phyloP scores from a whole-genome alignment of 2,797 vertebrate species.

The Nannoperca australis region DNA sequence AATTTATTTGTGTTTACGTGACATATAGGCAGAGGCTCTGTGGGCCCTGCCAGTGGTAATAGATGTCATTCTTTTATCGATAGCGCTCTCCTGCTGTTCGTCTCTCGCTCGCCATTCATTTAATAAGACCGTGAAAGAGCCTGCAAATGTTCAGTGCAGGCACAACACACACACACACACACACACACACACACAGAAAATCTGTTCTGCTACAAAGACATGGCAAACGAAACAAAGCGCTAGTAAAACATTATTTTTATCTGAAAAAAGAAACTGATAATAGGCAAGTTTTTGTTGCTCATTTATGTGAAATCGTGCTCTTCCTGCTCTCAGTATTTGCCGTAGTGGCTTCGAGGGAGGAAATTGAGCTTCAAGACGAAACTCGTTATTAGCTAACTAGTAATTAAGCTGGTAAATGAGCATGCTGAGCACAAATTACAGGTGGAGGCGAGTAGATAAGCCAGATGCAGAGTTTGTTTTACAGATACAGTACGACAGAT shows the following conservation, averaged over 20 bases:
- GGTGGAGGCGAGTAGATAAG: conserved; percentile 33
- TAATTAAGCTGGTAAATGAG: conserved; percentile 63
- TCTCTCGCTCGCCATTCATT: conserved; percentile 11
- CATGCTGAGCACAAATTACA: conserved; percentile 39
- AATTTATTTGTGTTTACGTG: conserved; percentile 10
- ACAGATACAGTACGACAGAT: neutral
- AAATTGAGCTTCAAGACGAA: conserved; percentile 21
- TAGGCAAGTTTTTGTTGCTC: neutral
- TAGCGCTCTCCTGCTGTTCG: conserved; percentile 14
- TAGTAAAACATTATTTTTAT: neutral
- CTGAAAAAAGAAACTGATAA: neutral
- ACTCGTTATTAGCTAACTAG: conserved; percentile 46
- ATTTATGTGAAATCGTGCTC: neutral
- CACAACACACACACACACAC: conserved; percentile 7
- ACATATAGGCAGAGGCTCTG: neutral
- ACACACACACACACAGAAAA: conserved; percentile 7
- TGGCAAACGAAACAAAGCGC: neutral
- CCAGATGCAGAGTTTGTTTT: conserved; percentile 11
- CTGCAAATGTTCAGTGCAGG: conserved; percentile 9
- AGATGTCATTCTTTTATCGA: conserved; percentile 17
- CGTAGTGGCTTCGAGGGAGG: conserved; percentile 15
- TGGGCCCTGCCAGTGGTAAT: neutral
- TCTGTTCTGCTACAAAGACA: neutral
- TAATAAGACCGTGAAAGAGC: conserved; percentile 20
- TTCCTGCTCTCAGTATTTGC: neutral